These are phyloP conservation scores for Stenodema calcarata DNA, from an alignment of 2,888 invertebrate species.

Conservation along the genomic window DNA sequence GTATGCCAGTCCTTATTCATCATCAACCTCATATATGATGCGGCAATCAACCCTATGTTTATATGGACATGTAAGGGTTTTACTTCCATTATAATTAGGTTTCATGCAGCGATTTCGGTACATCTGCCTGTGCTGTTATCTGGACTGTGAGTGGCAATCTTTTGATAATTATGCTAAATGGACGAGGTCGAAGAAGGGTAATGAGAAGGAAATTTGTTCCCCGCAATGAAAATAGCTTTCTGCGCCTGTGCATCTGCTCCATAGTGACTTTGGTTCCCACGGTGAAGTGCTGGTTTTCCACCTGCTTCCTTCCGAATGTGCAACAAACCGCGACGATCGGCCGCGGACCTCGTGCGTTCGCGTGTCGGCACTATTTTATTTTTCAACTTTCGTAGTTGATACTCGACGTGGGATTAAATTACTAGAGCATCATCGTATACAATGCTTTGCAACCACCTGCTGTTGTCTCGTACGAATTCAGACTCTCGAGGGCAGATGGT, in stretches of 20 bases:
- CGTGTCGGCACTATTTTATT: conserved; percentile 6
- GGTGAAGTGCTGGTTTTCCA: conserved; percentile 23
- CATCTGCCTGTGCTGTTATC: background rate
- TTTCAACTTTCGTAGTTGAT: background rate
- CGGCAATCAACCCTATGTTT: too few species aligned
- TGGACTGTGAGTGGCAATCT: background rate
- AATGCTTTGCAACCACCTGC: background rate
- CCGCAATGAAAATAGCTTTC: background rate
- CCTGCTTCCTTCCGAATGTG: conserved; percentile 38
- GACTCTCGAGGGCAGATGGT: background rate
- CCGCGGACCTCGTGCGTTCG: background rate
- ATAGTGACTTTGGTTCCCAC: conserved; percentile 31
- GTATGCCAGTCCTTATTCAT: too few species aligned
- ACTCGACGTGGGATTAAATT: background rate
- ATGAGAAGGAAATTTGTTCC: background rate
- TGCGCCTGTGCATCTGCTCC: conserved; percentile 31
- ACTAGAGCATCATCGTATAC: background rate
- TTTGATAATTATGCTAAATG: background rate
- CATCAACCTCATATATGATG: too few species aligned
- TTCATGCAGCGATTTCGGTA: too few species aligned
- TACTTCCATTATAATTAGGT: too few species aligned
- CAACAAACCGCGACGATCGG: conserved; percentile 30
- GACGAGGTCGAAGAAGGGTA: background rate
- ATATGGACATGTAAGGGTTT: too few species aligned
- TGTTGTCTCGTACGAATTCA: background rate